phyloP scores from a whole-genome alignment of 2,797 vertebrate species.

The Eidolon dupreanum region DNA sequence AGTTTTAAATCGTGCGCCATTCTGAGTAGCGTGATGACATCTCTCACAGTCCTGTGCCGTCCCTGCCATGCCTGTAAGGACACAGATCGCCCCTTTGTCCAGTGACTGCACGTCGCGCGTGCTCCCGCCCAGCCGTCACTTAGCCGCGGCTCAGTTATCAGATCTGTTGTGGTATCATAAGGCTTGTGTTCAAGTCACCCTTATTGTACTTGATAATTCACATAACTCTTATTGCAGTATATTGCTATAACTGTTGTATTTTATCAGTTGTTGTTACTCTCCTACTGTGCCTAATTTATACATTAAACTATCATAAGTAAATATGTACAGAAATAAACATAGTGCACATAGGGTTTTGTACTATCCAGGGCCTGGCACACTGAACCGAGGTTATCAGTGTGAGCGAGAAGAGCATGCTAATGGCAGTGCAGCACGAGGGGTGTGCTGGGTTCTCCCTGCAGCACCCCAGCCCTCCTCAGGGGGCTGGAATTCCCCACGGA shows the following conservation, averaged over 20 bases:
- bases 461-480: neutral
- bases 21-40: neutral
- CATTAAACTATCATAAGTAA: neutral
- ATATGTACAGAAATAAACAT: neutral
- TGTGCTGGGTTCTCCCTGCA: neutral
- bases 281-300: neutral
- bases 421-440: neutral
- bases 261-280: neutral
- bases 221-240: neutral
- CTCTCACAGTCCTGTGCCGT: neutral
- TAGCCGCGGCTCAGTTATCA: neutral
- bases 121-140: neutral
- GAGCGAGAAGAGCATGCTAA: neutral
- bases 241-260: neutral
- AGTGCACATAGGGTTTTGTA: neutral
- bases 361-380: neutral
- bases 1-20: neutral
- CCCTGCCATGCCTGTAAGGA: neutral
- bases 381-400: no score
- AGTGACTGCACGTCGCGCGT: no score
- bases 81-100: neutral
- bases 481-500: rapidly evolving
- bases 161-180: no score
- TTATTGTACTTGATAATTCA: neutral
- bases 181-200: neutral